Evolutionary conservation across 2,888 invertebrate genomes (phyloP).

Genomic region (Caradrina clavipalpis): DNA sequence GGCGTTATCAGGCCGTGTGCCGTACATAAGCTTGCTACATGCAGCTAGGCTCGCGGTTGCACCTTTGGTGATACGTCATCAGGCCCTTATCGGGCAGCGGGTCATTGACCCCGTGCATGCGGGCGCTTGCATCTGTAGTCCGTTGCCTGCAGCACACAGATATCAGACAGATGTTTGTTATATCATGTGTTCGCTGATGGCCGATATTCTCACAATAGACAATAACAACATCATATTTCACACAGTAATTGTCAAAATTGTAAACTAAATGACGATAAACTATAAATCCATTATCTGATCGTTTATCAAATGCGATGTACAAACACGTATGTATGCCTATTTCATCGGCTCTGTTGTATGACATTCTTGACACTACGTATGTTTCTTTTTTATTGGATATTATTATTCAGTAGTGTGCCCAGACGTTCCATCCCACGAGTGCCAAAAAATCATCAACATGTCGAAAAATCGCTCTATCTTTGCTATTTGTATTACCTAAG

Average conservation of each 20-base stretch:
- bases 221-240: conserved; percentile 17
- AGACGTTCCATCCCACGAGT: too few species aligned
- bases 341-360: neutral
- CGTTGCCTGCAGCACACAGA: conserved; percentile 4
- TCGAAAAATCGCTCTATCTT: too few species aligned
- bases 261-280: conserved; percentile 13
- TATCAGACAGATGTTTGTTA: conserved; percentile 36
- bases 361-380: neutral
- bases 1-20: conserved; percentile 43
- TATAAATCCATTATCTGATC: conserved; percentile 3
- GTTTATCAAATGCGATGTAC: neutral
- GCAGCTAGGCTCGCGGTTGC: conserved; percentile 50
- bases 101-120: conserved; percentile 56
- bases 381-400: neutral
- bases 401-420: neutral
- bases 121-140: conserved; percentile 51
- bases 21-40: conserved; percentile 43
- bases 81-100: conserved; percentile 58
- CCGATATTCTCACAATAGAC: conserved; percentile 21
- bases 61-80: conserved; percentile 63
- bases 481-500: too few species aligned
- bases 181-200: conserved; percentile 9
- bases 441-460: too few species aligned
- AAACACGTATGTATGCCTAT: neutral
- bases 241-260: conserved; percentile 16